phyloP scores from a whole-genome alignment of 1,140 invertebrate genomes.

The Triops longicaudatus region DNA sequence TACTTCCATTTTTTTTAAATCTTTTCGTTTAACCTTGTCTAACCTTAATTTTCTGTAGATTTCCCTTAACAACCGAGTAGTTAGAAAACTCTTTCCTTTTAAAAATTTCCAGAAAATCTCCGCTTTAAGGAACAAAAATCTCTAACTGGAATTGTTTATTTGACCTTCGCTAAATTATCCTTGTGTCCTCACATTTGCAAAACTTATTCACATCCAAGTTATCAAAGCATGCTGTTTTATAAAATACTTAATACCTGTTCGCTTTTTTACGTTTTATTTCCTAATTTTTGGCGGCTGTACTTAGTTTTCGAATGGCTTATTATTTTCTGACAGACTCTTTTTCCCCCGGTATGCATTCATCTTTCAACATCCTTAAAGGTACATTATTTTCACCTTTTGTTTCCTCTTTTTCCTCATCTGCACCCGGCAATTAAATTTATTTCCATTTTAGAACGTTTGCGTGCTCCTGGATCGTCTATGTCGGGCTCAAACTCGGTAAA shows the following conservation, averaged over 20 bases:
- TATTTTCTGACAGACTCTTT: slow-evolving; percentile 59
- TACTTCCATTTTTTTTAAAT: slow-evolving; percentile 11
- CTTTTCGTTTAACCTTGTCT: slow-evolving; percentile 17
- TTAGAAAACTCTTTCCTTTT: too few species aligned
- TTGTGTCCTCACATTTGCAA: slow-evolving; percentile 40
- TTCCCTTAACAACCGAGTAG: slow-evolving; percentile 27
- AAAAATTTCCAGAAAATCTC: slow-evolving; percentile 31
- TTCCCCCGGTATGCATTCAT: slow-evolving; percentile 46
- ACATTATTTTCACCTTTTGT: slow-evolving; percentile 34
- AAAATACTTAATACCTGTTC: slow-evolving; percentile 35
- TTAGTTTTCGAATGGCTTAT: slow-evolving; percentile 40
- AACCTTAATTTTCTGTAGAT: slow-evolving; percentile 22
- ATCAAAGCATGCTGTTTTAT: too few species aligned
- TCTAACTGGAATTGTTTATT: too few species aligned
- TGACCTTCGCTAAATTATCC: slow-evolving; percentile 19
- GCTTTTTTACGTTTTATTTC: slow-evolving; percentile 40
- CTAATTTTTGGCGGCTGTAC: slow-evolving; percentile 32
- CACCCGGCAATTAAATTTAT: slow-evolving; percentile 22
- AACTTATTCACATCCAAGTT: slow-evolving; percentile 24
- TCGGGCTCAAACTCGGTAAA: slow-evolving; percentile 40
- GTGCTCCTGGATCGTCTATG: slow-evolving; percentile 44
- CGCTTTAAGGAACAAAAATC: too few species aligned
- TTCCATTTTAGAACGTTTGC: slow-evolving; percentile 48
- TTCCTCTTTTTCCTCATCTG: not conserved
- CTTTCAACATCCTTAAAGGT: slow-evolving; percentile 70